Base-by-base conservation (phyloP, 2,888 invertebrate genomes). In the Endomychus coccineus region DNA sequence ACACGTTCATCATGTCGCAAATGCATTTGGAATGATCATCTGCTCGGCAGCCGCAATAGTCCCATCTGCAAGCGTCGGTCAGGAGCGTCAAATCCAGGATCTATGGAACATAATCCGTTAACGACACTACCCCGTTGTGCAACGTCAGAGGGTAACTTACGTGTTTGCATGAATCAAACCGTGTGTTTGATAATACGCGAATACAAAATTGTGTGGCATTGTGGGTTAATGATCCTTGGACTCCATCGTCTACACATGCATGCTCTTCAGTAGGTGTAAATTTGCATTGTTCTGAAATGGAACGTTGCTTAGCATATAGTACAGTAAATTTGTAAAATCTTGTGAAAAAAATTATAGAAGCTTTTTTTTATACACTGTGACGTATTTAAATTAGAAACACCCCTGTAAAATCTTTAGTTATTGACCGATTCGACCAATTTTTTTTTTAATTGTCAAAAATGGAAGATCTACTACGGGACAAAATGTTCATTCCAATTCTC, bases 1-100 rank as follows among this genome's bases (percentile, higher is more conserved):
- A 82, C 34, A 86, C 82, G 0, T 80, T 74, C 36, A 89, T 71
- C 0, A 85, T 80, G 44, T 78, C 75, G 55, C 89, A 89, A 1
- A 81, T 82, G 54, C 89, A 89, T 19, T 71, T 71, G 36, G 75
- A 71, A 0, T 74, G 71, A 54, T 75, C 74, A 56, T 52, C 52
- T 4, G 62, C 64, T 1, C 73, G 61, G 5, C 71, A 69, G 13
- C 75, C 72, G 57, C 90, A 90, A 59, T 80, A 89, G 58, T 91
- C 89, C 71, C 80, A 82, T 33, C 77, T 73, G 48, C 91, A 92
- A 1, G 83, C 77, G 34, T 78, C 77, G 24, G 83, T 61, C 27
- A 87, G 69, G 1, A 77, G 68, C 0, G 74, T 66, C 1, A 79
- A 74, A 48, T 83, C 81, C 54, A 86, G 73, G 1, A 39, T 44